phyloP scores from a whole-genome alignment of 2,888 invertebrate genomes.

The Marasmarcha lunaedactyla region DNA sequence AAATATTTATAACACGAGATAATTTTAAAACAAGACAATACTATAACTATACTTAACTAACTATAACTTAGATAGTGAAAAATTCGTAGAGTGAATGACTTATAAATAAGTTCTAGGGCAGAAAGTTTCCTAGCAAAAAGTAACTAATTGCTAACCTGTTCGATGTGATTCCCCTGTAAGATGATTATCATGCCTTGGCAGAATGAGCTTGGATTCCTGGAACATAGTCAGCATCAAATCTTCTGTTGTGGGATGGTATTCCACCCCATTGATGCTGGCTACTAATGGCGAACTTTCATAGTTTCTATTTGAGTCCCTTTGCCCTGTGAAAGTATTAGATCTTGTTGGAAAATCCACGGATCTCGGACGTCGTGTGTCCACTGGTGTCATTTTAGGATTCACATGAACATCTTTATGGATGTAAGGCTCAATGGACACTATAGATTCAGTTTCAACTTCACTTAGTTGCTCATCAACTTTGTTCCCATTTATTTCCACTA shows the following conservation, averaged over 20 bases:
- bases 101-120: too few relatives aligned
- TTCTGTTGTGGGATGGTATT: conserved; percentile 60
- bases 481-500: conserved; percentile 51
- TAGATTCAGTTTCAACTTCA: conserved; percentile 39
- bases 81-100: too few relatives aligned
- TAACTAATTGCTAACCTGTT: conserved; percentile 31
- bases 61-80: too few relatives aligned
- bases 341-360: conserved; percentile 47
- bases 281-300: conserved; percentile 57
- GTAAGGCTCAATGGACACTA: conserved; percentile 41
- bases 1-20: too few relatives aligned
- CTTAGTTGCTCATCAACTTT: conserved; percentile 28
- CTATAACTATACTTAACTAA: too few relatives aligned
- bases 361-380: conserved; percentile 46
- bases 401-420: conserved; percentile 66
- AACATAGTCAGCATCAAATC: conserved; percentile 61
- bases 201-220: conserved; percentile 56
- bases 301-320: conserved; percentile 37
- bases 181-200: conserved; percentile 45
- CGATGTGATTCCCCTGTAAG: conserved; percentile 51
- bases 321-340: conserved; percentile 21
- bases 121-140: too few relatives aligned
- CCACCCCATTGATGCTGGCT: conserved; percentile 56
- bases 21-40: too few relatives aligned
- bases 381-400: conserved; percentile 67